Base-by-base conservation (phyloP, 2,113 vertebrate species). In the Murina feae region DNA sequence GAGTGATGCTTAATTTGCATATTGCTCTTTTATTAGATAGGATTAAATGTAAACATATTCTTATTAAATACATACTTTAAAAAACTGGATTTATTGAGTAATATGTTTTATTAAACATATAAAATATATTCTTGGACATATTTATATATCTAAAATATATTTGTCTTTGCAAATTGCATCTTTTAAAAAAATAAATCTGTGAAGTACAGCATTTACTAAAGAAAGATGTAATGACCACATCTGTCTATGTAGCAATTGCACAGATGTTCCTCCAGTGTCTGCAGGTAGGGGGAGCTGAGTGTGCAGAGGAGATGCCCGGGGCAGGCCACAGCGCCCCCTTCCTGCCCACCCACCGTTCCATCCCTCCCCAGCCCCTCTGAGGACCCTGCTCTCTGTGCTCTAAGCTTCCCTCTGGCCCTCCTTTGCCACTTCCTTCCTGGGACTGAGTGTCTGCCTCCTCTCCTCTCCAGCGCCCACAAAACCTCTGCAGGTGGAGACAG, bases 341-440 rank as follows among this genome's bases (percentile, higher is more conserved):
- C 37, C 35, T 1, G 2, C 17, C 7, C 5, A 2, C n/a, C 65
- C 6, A 25, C 0, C 20, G 18, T 9, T 5, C 32, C 12, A 6
- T 18, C 30, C 49, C 60, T 75, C 60, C 30, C 60, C 72, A 30
- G 6, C 49, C 51, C 16, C 12, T 55, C 69, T 47, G 69, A 78
- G 14, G 63, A 58, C 0, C 53, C 49, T 35, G 60, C 60, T 55
- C 79, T 66, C 35, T 75, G n/a, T 60, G 39, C 49, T 32, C 42
- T 17, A 17, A 28, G 47, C 17, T 35, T 37, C 80, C 44, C 6
- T 32, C 23, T 63, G 17, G 23, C 25, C 5, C 25, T 21, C 13
- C 37, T 28, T 44, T 51, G 16, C 84, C 25, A 39, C 47, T 49
- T 71, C 28, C 4, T 28, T 49, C 4, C 60, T 58, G 11, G 72